Percentiles rank a stretch among this genome's conserved stretches.
These are phyloP conservation scores for Campoplex nolae DNA, from an alignment of 2,888 invertebrate genomes.

Conservation along the genomic window DNA sequence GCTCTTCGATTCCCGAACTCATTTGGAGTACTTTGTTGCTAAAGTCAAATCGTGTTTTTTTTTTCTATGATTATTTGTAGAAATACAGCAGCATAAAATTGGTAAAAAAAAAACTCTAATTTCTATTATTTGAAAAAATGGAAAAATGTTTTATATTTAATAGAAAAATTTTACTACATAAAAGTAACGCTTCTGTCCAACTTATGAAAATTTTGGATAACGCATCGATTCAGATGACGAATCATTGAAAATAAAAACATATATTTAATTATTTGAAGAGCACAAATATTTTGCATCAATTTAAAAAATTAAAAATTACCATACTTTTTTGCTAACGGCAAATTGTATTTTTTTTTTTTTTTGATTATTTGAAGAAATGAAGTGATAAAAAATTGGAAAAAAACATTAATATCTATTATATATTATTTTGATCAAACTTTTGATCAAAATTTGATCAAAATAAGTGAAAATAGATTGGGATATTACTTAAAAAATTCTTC, in stretches of 20 bases:
- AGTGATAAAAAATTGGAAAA: too few species aligned
- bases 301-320: too few species aligned
- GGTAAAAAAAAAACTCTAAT: background rate
- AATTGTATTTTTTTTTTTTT: too few species aligned
- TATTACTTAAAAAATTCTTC: constrained; percentile 97
- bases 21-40: constrained; percentile 95
- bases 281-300: too few species aligned
- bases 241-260: too few species aligned
- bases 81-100: too few species aligned
- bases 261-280: too few species aligned
- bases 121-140: background rate
- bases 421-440: background rate
- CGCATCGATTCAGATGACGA: background rate
- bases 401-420: too few species aligned
- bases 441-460: background rate
- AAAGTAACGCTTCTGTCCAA: too few species aligned
- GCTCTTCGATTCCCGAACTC: constrained; percentile 92
- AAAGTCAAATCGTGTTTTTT: constrained; percentile 79
- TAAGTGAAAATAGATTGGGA: constrained; percentile 61
- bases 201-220: background rate
- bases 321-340: too few species aligned
- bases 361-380: too few species aligned
- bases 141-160: background rate
- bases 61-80: background rate
- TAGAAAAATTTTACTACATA: background rate